Conservation (phyloP, 2,797 vertebrate genomes). For the Pyrrhura leucotis region DNA sequence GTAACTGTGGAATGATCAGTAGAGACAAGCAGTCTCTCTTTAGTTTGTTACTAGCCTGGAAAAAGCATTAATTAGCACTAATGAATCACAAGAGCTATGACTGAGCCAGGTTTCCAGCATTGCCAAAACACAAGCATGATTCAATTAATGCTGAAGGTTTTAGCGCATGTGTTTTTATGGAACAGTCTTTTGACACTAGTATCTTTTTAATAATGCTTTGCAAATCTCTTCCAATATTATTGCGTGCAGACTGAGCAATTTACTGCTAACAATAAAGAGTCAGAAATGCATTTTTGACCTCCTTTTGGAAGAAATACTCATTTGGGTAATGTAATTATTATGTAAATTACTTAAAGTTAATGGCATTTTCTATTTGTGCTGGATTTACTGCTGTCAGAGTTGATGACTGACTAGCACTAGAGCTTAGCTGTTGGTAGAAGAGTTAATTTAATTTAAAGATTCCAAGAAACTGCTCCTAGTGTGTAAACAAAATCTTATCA, state of each 20-base stretch:
- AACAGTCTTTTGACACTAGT: slow-evolving; percentile 60
- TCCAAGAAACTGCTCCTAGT: slow-evolving; percentile 1
- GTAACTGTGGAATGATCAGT: slow-evolving; percentile 74
- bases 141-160: slow-evolving; percentile 73
- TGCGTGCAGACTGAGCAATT: slow-evolving; percentile 47
- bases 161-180: slow-evolving; percentile 63
- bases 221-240: slow-evolving; percentile 51
- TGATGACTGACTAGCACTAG: slow-evolving; percentile 25
- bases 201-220: slow-evolving; percentile 46
- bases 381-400: slow-evolving; percentile 29
- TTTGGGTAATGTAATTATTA: slow-evolving; percentile 58
- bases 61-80: slow-evolving; percentile 80
- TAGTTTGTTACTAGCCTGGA: slow-evolving; percentile 67
- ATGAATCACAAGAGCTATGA: slow-evolving; percentile 72
- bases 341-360: slow-evolving; percentile 52
- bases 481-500: slow-evolving; percentile 40
- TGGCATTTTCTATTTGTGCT: slow-evolving; percentile 45
- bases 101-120: slow-evolving; percentile 53
- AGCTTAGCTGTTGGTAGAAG: background rate
- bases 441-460: slow-evolving; percentile 19
- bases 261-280: slow-evolving; percentile 42
- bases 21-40: slow-evolving; percentile 63
- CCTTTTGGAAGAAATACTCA: slow-evolving; percentile 38
- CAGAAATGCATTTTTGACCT: slow-evolving; percentile 48
- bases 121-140: slow-evolving; percentile 72